Percentiles rank a stretch among this genome's conserved stretches.
These are phyloP conservation scores for Salvator merianae DNA, from an alignment of 2,113 vertebrate species.

Conservation along the genomic window DNA sequence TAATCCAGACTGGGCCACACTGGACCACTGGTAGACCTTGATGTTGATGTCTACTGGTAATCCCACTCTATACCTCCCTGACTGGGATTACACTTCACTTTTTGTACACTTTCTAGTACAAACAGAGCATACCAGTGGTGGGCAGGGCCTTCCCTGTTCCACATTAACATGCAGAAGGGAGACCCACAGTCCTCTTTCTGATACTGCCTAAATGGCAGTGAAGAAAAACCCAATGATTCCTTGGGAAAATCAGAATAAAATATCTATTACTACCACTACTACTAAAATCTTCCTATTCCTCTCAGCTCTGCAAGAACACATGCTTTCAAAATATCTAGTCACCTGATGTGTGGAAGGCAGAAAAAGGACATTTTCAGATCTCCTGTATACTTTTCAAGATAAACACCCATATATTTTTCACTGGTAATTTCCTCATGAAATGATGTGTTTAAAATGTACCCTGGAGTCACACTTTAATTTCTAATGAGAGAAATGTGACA, in stretches of 20 bases:
- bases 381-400: background rate
- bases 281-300: background rate
- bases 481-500: background rate
- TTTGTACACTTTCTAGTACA: too few relatives aligned
- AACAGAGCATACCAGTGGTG: too few relatives aligned
- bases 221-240: background rate
- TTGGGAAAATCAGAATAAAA: background rate
- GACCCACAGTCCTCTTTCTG: too few relatives aligned
- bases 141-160: too few relatives aligned
- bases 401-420: background rate
- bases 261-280: background rate
- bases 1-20: too few relatives aligned
- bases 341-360: background rate
- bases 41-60: too few relatives aligned
- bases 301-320: background rate
- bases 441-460: background rate
- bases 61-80: too few relatives aligned
- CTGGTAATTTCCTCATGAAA: background rate
- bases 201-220: too few relatives aligned
- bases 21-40: too few relatives aligned
- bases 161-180: too few relatives aligned
- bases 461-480: background rate
- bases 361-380: background rate
- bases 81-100: too few relatives aligned
- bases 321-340: background rate